Percentiles rank a stretch among this genome's conserved stretches.
Evolutionary conservation across 2,797 vertebrate genomes (phyloP).

Genomic region (Helarctos malayanus): DNA sequence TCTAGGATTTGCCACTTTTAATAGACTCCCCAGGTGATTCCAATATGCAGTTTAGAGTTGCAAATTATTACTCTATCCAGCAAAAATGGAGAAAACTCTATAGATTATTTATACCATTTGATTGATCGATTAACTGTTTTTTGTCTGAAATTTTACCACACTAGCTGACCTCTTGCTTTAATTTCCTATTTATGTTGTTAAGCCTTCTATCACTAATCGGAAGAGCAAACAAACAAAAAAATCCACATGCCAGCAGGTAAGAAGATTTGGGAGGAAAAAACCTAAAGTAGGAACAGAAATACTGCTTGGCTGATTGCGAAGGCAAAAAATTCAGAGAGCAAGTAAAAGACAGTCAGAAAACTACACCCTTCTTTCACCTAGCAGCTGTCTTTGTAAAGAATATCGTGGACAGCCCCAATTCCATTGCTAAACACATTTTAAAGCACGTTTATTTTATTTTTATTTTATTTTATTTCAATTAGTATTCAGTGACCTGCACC

Average conservation of each 20-base stretch:
- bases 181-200: slow-evolving; percentile 36
- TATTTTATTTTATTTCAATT: not conserved
- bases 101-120: not conserved
- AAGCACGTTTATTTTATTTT: not conserved
- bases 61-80: not conserved
- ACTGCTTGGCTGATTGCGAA: not conserved
- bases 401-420: not conserved
- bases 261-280: not conserved
- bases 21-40: not conserved
- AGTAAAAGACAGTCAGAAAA: not conserved
- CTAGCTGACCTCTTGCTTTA: not conserved
- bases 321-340: not conserved
- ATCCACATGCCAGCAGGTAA: not conserved
- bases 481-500: not conserved
- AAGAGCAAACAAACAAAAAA: not conserved
- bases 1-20: not conserved
- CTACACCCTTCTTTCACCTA: not conserved
- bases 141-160: slow-evolving; percentile 35
- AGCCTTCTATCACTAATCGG: not conserved
- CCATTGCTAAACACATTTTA: not conserved
- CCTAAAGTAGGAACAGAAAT: not conserved
- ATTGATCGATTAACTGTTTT: not conserved
- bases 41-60: not conserved
- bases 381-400: not conserved
- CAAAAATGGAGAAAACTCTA: not conserved